These are phyloP conservation scores for Stomatorhinus ivindoensis DNA, from an alignment of 2,113 vertebrate species.

Conservation along the genomic window DNA sequence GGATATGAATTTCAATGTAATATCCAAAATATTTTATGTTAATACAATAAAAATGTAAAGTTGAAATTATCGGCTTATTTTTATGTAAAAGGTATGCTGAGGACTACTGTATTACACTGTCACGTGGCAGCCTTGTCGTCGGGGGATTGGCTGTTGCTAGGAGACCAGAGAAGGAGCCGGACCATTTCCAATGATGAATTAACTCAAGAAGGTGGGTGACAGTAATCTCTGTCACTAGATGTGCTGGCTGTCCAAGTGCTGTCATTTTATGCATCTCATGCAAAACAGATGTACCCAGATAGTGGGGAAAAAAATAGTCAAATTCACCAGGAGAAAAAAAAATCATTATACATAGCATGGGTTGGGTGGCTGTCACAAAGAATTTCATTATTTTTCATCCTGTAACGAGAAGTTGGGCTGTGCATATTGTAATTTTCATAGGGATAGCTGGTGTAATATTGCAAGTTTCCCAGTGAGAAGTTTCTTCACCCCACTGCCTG, in stretches of 20 bases:
- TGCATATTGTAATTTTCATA: constrained; percentile 59
- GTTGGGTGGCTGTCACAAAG: constrained; percentile 67
- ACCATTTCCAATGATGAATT: constrained; percentile 94
- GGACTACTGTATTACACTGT: constrained; percentile 65
- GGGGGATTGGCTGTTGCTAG: constrained; percentile 90
- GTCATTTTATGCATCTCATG: constrained; percentile 94
- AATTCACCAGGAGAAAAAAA: constrained; percentile 47
- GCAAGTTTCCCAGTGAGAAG: constrained; percentile 48
- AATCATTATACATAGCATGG: constrained; percentile 64
- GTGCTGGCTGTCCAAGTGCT: constrained; percentile 92
- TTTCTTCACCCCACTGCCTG: constrained; percentile 17
- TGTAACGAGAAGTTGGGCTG: constrained; percentile 59
- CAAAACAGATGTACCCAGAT: constrained; percentile 93
- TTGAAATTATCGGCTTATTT: constrained; percentile 70
- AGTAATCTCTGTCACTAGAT: constrained; percentile 90
- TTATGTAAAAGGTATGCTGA: constrained; percentile 75
- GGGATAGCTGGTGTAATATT: constrained; percentile 68
- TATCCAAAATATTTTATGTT: constrained; percentile 65
- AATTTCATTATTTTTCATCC: constrained; percentile 74
- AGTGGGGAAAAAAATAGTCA: constrained; percentile 52
- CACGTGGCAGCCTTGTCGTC: constrained; percentile 68
- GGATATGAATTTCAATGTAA: constrained; percentile 61
- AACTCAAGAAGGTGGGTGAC: constrained; percentile 79
- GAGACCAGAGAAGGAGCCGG: constrained; percentile 85
- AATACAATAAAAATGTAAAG: constrained; percentile 80